phyloP scores from a whole-genome alignment of 2,797 vertebrate species.

The Lerista edwardsae region DNA sequence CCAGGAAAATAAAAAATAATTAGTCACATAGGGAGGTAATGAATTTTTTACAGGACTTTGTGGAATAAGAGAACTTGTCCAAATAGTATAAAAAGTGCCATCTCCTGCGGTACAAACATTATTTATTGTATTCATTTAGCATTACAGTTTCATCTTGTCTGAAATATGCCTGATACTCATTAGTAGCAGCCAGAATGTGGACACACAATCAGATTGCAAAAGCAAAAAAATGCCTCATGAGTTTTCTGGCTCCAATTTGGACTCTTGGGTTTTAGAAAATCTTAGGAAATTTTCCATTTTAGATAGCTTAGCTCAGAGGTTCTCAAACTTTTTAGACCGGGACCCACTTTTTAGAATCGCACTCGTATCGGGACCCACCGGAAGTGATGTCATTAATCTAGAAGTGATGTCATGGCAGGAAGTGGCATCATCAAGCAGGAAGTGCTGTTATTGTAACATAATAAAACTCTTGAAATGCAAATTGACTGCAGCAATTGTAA shows the following conservation, averaged over 20 bases:
- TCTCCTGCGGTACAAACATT: not conserved
- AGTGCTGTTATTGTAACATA: too few species aligned
- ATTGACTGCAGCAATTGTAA: too few species aligned
- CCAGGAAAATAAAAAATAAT: constrained; percentile 2
- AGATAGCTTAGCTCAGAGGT: too few species aligned
- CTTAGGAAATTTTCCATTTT: not conserved
- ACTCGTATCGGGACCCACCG: too few species aligned
- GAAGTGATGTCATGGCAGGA: too few species aligned
- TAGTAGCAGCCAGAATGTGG: not conserved
- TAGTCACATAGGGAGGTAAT: constrained; percentile 2
- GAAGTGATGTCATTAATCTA: too few species aligned
- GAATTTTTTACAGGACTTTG: constrained; percentile 13
- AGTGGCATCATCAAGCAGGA: too few species aligned
- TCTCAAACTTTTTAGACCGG: too few species aligned
- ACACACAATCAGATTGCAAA: not conserved
- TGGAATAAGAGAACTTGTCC: not conserved
- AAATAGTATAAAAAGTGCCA: constrained; percentile 15
- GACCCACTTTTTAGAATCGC: too few species aligned
- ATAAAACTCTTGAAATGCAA: too few species aligned
- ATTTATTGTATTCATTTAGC: not conserved
- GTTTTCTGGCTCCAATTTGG: not conserved
- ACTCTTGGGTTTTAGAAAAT: not conserved
- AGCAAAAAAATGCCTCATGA: not conserved
- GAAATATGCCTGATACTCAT: not conserved
- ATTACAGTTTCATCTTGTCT: not conserved